phyloP scores from a whole-genome alignment of 2,888 invertebrate species.

The Ichneumoninae sp. region DNA sequence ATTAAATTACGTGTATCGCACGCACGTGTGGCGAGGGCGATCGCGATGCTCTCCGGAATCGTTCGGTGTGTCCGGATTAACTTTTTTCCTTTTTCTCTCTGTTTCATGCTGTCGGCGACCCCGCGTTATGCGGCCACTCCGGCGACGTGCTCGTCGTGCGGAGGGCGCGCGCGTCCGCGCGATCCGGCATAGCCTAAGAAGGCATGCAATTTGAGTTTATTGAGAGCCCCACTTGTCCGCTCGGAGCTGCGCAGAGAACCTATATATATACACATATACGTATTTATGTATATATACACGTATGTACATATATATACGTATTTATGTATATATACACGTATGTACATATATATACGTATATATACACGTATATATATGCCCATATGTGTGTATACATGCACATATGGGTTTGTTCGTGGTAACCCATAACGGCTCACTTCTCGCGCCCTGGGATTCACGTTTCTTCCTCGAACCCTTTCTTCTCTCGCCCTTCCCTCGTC shows the following conservation, averaged over 20 bases:
- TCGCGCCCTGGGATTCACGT: conserved; percentile 59
- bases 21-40: conserved; percentile 34
- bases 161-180: conserved; percentile 49
- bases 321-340: too few species aligned
- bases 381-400: not conserved
- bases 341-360: conserved; percentile 8
- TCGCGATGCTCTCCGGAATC: not conserved
- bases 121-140: conserved; percentile 32
- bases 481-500: conserved; percentile 42
- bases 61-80: conserved; percentile 16
- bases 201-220: conserved; percentile 74
- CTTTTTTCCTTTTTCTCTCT: not conserved
- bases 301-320: too few species aligned
- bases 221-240: conserved; percentile 70
- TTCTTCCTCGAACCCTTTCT: conserved; percentile 25
- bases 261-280: conserved; percentile 4
- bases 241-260: conserved; percentile 34
- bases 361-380: not conserved
- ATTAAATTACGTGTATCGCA: conserved; percentile 46
- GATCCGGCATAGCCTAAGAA: conserved; percentile 62
- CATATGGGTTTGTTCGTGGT: conserved; percentile 24
- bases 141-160: conserved; percentile 58
- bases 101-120: conserved; percentile 37
- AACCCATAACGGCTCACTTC: conserved; percentile 69
- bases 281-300: too few species aligned